Conservation (phyloP, 2,113 vertebrate species). For the Lanius ludovicianus region DNA sequence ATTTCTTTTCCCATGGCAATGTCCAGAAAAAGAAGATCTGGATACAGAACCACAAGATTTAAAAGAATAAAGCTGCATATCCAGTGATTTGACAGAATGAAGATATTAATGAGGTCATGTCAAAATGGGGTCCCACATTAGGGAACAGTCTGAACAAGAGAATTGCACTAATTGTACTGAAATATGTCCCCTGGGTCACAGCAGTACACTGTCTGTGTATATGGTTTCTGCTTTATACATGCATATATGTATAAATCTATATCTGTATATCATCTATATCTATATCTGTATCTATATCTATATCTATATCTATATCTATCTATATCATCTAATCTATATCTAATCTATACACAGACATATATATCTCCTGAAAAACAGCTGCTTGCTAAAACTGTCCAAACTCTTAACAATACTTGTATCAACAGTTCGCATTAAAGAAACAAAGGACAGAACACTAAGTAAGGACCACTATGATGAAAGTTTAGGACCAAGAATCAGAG, state of each 20-base stretch:
- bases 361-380: not conserved
- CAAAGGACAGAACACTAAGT: not conserved
- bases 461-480: not conserved
- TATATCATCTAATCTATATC: no score
- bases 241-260: accelerated
- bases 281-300: accelerated
- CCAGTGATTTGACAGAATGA: not conserved
- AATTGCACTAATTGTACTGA: not conserved
- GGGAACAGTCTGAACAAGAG: not conserved
- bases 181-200: not conserved
- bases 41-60: not conserved
- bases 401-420: not conserved
- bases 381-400: not conserved
- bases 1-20: not conserved
- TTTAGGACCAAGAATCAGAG: not conserved
- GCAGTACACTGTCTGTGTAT: not conserved
- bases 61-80: not conserved
- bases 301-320: not conserved
- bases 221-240: not conserved
- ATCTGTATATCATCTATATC: no score
- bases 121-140: not conserved
- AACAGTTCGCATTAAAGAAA: not conserved
- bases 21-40: not conserved
- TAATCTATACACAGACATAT: not conserved
- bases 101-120: not conserved